Evolutionary conservation across 2,888 invertebrate genomes (phyloP).

Genomic region (Hoplodrina blanda): DNA sequence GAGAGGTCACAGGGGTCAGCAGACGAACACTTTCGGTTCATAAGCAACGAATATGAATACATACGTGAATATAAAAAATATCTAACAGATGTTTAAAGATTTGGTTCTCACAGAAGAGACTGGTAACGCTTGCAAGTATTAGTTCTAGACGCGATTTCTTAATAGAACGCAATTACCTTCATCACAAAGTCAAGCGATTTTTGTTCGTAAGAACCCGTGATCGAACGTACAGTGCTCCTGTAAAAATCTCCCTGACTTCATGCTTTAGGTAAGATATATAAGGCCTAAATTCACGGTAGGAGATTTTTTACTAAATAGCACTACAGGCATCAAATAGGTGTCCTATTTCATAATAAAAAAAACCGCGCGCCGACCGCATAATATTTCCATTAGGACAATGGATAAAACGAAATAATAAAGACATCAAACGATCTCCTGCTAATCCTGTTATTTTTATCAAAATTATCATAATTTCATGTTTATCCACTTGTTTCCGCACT

Average conservation of each 20-base stretch:
- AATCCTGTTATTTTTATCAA: slow-evolving; percentile 6
- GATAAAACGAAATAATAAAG: slow-evolving; percentile 10
- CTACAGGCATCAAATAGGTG: too few relatives aligned
- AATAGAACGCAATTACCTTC: too few relatives aligned
- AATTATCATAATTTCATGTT: neutral
- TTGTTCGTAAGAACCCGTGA: neutral
- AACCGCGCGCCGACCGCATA: too few relatives aligned
- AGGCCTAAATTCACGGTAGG: too few relatives aligned
- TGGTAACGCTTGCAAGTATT: neutral
- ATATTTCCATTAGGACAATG: too few relatives aligned
- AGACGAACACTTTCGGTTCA: slow-evolving; percentile 28
- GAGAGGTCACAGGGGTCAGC: slow-evolving; percentile 35
- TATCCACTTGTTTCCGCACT: neutral
- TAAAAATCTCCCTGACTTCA: too few relatives aligned
- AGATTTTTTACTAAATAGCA: too few relatives aligned
- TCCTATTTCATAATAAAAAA: too few relatives aligned
- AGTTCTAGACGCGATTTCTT: too few relatives aligned
- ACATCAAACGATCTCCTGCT: slow-evolving; percentile 2
- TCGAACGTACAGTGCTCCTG: neutral
- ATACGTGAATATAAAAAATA: neutral
- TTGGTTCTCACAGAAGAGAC: neutral
- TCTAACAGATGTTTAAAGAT: neutral
- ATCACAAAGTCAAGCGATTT: neutral
- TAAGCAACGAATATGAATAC: slow-evolving; percentile 3
- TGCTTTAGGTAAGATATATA: too few relatives aligned